Conservation (phyloP, 2,888 invertebrate species). For the Mythimna impura region DNA sequence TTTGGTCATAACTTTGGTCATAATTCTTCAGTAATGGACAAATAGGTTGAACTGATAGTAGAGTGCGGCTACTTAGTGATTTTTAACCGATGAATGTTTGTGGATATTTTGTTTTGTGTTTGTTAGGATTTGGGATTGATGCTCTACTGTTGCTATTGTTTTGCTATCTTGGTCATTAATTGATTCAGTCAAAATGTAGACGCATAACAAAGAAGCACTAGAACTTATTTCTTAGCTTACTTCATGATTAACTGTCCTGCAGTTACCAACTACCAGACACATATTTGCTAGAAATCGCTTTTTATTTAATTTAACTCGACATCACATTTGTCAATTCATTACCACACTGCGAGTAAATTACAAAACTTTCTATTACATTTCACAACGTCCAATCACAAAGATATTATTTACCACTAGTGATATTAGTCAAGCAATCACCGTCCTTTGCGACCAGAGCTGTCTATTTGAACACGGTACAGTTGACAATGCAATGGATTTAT, state of each 20-base stretch:
- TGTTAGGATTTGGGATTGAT: background rate
- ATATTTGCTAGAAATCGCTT: constrained; percentile 4
- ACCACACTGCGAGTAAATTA: constrained; percentile 38
- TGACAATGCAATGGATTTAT: constrained; percentile 75
- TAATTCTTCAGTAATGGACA: constrained; percentile 73
- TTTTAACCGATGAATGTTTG: constrained; percentile 35
- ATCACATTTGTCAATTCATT: constrained; percentile 49
- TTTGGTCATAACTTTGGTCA: constrained; percentile 67
- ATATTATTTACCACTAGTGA: constrained; percentile 59
- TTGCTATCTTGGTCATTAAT: background rate
- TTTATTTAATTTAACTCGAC: constrained; percentile 22
- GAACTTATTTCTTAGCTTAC: background rate
- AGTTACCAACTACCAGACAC: background rate
- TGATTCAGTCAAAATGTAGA: background rate
- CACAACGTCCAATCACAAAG: constrained; percentile 54
- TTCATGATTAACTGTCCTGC: background rate
- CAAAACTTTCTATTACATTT: constrained; percentile 59
- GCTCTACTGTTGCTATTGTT: background rate
- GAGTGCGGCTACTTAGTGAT: constrained; percentile 54
- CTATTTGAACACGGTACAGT: constrained; percentile 64
- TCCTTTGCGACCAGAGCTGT: constrained; percentile 57
- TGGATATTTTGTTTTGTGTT: constrained; percentile 7
- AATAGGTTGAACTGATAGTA: constrained; percentile 65
- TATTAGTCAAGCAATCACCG: constrained; percentile 66
- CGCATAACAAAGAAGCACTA: background rate